Conservation (phyloP, 2,888 invertebrate species). For the Geotrupes spiniger region DNA sequence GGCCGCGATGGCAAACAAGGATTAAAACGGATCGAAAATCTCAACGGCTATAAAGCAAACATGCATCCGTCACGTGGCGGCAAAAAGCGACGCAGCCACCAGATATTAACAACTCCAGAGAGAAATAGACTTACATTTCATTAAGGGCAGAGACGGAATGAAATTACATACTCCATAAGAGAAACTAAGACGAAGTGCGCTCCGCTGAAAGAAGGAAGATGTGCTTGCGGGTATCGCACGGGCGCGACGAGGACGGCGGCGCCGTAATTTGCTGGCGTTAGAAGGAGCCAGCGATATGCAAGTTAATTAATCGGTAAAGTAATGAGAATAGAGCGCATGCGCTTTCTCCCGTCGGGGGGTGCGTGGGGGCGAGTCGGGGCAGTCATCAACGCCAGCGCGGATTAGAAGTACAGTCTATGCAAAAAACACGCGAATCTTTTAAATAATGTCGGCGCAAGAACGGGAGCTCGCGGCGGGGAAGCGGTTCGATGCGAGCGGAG, state of each 20-base stretch:
- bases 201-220: constrained; percentile 5
- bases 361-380: constrained; percentile 48
- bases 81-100: background rate
- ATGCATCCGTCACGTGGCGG: no score
- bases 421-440: constrained; percentile 45
- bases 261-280: constrained; percentile 47
- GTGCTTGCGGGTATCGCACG: constrained; percentile 24
- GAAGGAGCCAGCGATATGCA: constrained; percentile 53
- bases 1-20: no score
- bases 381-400: constrained; percentile 64
- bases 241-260: constrained; percentile 27
- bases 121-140: constrained; percentile 49
- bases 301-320: constrained; percentile 55
- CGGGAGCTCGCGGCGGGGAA: constrained; percentile 14
- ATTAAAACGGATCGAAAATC: no score
- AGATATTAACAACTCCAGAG: constrained; percentile 40
- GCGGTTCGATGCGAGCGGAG: constrained; percentile 9
- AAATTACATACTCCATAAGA: constrained; percentile 52
- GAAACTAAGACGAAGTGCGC: constrained; percentile 32
- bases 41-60: no score
- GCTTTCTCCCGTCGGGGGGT: constrained; percentile 39
- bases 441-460: constrained; percentile 29
- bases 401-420: constrained; percentile 56
- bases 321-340: constrained; percentile 52
- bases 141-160: constrained; percentile 52